Evolutionary conservation across 1,140 invertebrate species (phyloP), one percentile per base, ranked within the genome.

Genomic region (Tigriopus japonicus): DNA sequence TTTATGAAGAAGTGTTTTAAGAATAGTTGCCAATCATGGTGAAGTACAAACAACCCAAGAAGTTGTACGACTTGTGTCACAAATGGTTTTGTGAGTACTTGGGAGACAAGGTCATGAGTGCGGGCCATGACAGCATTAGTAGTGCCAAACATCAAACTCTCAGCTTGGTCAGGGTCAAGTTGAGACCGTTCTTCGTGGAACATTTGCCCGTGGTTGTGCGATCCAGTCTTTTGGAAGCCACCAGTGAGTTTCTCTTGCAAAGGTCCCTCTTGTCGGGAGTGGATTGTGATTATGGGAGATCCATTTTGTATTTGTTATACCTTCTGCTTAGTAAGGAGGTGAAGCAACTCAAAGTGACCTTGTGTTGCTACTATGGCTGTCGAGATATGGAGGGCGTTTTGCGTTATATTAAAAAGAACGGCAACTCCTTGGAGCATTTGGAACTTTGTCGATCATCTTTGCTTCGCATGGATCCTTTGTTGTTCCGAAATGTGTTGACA

Each of bases 201-300:
- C 23, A 58, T 7, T 17, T 58, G 12, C 56, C 56, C 12, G 23
- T 41, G n/a, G 40, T 17, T 3, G 23, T 58, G 40, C 2, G 56
- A 42, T 15, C 23, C 15, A 40, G 24, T 13, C 40, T 58, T 7
- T 17, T 58, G 40, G 24, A 58, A 42, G 56, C 28, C 5, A 58
- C 56, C 12, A 17, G 13, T 23, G 56, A 15, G 17, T 58, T 58
- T 15, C 56, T 58, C 6, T 7, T 58, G n/a, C 13, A 28, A n/a
- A 58, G 35, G 35, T 28, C 56, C 2, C 15, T 19, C 17, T 42
- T 15, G 17, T 13, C 17, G 3, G 40, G 40, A 1, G 40, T 58
- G 17, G 56, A 58, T 58, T 58, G 56, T 42, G 56, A 58, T 42
- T 58, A 58, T 58, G 56, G 56, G 5, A 58, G 40, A 42, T 58